A percentile compares a stretch with the other conserved stretches of the same genome.
phyloP scores from a whole-genome alignment of 2,888 invertebrate genomes.

The Mechanitis mazaeus region DNA sequence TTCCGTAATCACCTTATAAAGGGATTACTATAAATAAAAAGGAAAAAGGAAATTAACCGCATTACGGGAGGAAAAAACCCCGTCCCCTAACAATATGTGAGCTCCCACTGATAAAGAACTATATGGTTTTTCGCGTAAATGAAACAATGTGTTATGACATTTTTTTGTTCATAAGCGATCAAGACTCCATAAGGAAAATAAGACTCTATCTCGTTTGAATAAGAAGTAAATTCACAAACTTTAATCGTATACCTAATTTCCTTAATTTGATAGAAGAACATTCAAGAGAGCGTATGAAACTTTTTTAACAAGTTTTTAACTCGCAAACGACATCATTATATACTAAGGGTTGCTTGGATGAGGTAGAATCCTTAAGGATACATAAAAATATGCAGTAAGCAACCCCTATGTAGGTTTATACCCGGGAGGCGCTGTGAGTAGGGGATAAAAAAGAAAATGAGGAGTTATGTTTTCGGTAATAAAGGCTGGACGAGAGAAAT shows the following conservation, averaged over 20 bases:
- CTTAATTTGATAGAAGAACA: conserved; percentile 5
- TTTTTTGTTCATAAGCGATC: conserved; percentile 31
- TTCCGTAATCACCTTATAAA: conserved; percentile 77
- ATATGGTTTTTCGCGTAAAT: conserved; percentile 65
- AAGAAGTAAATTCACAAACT: neutral
- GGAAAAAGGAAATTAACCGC: conserved; percentile 77
- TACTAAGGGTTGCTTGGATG: conserved; percentile 45
- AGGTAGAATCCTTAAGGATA: conserved; percentile 53
- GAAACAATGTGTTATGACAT: conserved; percentile 68
- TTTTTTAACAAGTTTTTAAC: conserved; percentile 25
- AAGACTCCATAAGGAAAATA: conserved; percentile 23
- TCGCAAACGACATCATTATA: conserved; percentile 35
- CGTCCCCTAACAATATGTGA: conserved; percentile 73
- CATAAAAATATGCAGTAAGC: conserved; percentile 66
- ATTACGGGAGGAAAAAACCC: conserved; percentile 71
- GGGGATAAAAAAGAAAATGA: conserved; percentile 77
- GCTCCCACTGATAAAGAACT: conserved; percentile 74
- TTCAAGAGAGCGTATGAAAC: conserved; percentile 20
- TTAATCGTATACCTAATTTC: neutral
- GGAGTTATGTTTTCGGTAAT: conserved; percentile 77
- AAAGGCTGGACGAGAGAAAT: conserved; percentile 76
- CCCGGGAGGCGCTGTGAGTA: conserved; percentile 60
- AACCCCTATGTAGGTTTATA: conserved; percentile 61
- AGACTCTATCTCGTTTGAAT: conserved; percentile 26
- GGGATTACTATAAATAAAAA: conserved; percentile 78